These are phyloP conservation scores for Heptranchias perlo DNA, from an alignment of 2,113 vertebrate genomes.

Conservation along the genomic window DNA sequence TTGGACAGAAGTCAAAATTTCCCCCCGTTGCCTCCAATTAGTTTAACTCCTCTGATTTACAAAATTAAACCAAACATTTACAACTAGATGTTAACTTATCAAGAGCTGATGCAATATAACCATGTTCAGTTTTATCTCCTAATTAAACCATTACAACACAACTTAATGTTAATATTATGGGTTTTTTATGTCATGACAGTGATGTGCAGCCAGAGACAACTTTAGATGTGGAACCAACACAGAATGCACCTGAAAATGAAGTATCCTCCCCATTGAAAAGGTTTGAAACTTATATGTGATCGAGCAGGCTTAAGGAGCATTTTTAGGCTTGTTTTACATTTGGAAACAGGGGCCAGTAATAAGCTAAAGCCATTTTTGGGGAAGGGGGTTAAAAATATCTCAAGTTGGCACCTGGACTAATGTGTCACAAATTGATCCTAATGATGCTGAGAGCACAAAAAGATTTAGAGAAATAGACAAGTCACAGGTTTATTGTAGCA, in stretches of 20 bases:
- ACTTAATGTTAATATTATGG: background rate
- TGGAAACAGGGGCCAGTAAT: background rate
- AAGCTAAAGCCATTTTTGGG: background rate
- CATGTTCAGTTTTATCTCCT: background rate
- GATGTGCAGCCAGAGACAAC: background rate
- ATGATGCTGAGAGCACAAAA: background rate
- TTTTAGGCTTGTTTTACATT: background rate
- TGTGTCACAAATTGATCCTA: background rate
- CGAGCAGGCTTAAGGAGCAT: too few relatives aligned
- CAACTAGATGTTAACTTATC: too few relatives aligned
- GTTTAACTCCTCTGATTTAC: too few relatives aligned
- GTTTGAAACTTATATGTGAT: background rate
- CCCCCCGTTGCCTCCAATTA: too few relatives aligned
- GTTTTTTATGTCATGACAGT: background rate
- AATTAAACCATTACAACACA: background rate
- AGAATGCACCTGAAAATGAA: background rate
- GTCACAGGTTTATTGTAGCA: background rate
- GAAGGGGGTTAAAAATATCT: background rate
- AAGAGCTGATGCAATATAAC: background rate
- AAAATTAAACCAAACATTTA: too few relatives aligned
- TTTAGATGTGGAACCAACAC: background rate
- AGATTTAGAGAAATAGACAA: background rate
- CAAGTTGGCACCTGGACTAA: background rate
- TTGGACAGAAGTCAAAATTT: too few relatives aligned
- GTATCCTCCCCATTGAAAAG: background rate